Conservation (phyloP, 2,888 invertebrate species). For the Oegoconia quadripuncta region DNA sequence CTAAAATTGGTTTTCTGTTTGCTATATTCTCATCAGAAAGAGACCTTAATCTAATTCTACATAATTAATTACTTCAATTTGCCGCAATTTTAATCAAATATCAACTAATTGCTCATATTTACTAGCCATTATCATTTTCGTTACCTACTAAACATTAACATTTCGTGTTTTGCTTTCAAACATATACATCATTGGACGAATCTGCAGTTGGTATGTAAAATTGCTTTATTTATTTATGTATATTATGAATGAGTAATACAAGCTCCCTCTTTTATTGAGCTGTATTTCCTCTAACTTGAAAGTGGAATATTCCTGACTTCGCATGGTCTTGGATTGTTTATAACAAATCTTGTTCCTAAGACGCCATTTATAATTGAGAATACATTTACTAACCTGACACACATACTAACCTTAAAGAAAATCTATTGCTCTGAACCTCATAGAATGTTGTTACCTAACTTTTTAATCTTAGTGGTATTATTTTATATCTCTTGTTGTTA, state of each 20-base stretch:
- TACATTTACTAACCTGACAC: no score
- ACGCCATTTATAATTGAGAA: no score
- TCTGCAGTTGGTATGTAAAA: slow-evolving; percentile 72
- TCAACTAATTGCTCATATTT: background rate
- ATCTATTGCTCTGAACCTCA: no score
- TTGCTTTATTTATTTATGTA: slow-evolving; percentile 34
- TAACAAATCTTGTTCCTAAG: no score
- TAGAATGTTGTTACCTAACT: no score
- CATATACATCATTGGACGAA: slow-evolving; percentile 62
- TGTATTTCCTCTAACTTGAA: background rate
- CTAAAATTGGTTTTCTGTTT: no score
- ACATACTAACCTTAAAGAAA: no score
- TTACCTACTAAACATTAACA: slow-evolving; percentile 46
- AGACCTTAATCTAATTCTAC: no score
- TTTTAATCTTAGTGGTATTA: no score
- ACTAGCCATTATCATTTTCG: slow-evolving; percentile 2
- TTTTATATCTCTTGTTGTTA: background rate
- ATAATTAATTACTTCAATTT: background rate
- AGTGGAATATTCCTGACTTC: background rate
- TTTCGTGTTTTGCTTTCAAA: slow-evolving; percentile 65
- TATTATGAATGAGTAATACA: slow-evolving; percentile 39
- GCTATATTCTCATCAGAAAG: no score
- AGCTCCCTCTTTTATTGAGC: slow-evolving; percentile 28
- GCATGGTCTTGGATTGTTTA: slow-evolving; percentile 8
- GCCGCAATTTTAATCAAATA: background rate